A percentile compares a stretch with the other conserved stretches of the same genome.
Evolutionary conservation across 2,113 vertebrate species (phyloP).

Genomic region (Oreochromis niloticus): DNA sequence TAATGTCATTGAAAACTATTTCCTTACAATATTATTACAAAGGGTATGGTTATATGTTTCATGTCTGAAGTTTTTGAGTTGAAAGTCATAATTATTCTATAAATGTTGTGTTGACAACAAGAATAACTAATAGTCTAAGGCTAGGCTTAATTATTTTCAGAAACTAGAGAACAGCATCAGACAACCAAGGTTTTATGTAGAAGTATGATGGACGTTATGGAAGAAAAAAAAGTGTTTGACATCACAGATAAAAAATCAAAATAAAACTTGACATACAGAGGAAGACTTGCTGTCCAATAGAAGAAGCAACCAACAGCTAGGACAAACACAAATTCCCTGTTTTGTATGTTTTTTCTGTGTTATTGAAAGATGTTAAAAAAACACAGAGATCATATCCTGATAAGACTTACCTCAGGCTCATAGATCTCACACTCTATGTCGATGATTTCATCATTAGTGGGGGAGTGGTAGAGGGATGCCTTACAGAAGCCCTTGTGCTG

Average conservation of each 20-base stretch:
- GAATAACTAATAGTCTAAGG: too few species aligned
- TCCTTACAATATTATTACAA: too few species aligned
- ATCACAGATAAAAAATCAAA: background rate
- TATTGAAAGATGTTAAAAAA: background rate
- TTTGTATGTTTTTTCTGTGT: background rate
- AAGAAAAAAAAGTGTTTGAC: background rate
- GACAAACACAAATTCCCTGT: background rate
- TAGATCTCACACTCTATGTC: constrained; percentile 63
- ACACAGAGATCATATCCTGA: background rate
- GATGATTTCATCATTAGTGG: accelerated
- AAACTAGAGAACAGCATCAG: too few species aligned
- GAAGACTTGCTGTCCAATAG: background rate
- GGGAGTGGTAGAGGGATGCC: background rate
- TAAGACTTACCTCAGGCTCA: constrained; percentile 66
- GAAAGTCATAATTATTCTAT: too few species aligned
- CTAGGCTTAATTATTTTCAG: too few species aligned
- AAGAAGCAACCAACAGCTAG: background rate
- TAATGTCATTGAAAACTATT: too few species aligned
- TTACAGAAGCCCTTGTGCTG: constrained; percentile 76
- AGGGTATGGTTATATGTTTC: too few species aligned
- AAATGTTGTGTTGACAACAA: too few species aligned
- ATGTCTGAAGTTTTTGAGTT: too few species aligned
- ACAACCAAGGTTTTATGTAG: background rate
- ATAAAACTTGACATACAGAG: background rate
- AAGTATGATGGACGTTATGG: background rate